A percentile compares a stretch with the other conserved stretches of the same genome.
These are phyloP conservation scores for Eupithecia subumbrata DNA, from an alignment of 2,888 invertebrate species.

Conservation along the genomic window DNA sequence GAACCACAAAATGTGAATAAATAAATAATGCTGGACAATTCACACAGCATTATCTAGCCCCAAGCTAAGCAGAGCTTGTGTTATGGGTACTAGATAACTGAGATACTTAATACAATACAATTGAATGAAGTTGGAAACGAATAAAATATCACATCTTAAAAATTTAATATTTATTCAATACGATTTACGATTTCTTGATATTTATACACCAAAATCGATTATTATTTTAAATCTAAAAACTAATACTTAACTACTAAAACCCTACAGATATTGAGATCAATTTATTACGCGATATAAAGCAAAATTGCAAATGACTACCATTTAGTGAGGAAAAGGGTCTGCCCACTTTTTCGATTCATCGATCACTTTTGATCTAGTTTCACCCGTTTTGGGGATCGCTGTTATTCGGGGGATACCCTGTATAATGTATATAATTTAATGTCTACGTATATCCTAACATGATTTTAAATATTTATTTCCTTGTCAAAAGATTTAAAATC, in stretches of 20 bases:
- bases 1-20: too few species aligned
- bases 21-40: neutral
- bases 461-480: neutral
- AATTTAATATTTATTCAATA: neutral
- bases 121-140: too few species aligned
- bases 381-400: too few species aligned
- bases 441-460: neutral
- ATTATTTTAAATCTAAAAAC: neutral
- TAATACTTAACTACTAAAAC: neutral
- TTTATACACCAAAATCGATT: neutral
- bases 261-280: slow-evolving; percentile 1
- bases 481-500: neutral
- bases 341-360: too few species aligned
- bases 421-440: neutral
- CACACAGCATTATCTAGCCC: too few species aligned
- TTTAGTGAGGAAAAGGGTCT: too few species aligned
- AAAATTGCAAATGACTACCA: too few species aligned
- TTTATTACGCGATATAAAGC: neutral
- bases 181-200: neutral
- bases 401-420: neutral
- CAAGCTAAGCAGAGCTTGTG: too few species aligned
- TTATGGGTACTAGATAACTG: too few species aligned
- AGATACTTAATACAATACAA: too few species aligned
- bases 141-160: neutral
- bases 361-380: too few species aligned